Base-by-base conservation (phyloP, 2,797 vertebrate genomes). In the Leucoraja ocellata region DNA sequence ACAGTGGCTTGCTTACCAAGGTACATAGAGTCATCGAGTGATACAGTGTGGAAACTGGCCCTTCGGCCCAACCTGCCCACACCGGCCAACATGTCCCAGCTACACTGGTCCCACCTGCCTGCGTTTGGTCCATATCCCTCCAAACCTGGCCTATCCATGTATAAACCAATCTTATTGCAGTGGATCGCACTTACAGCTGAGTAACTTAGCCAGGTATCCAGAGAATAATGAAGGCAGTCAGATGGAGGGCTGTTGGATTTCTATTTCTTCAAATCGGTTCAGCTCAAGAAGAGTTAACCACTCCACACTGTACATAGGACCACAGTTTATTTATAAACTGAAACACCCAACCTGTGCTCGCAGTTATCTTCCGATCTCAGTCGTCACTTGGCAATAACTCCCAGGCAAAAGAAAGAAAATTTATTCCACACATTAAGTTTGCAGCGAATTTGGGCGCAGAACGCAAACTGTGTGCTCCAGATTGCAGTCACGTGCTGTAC, bases 361-460 rank as follows among this genome's bases (percentile, higher is more conserved):
- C 84, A 88, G 84, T 36, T 36, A 88, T 88, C 84, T 36, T 88
- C 68, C 61, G 23, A 88, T 68, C n/a, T 68, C 84, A 88, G 18
- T 88, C 63, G 58, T 36, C 84, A 88, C 84, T 88, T 88, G 61
- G 61, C 84, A 88, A 88, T 88, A 88, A 78, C 32, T 78, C 36
- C 77, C n/a, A 78, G 77, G n/a, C 77, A 88, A 88, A 88, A 65
- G 84, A 65, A 68, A n/a, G 84, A 88, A 88, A 32, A 68, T 88
- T 88, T 88, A 88, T 88, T 88, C 65, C 84, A 68, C 84, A 88
- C 84, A 63, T 88, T 88, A 68, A 68, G 32, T 68, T 68, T 16
- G 4, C 14, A 32, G 61, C 36, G 84, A 88, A 88, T 88, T 68
- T 88, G 84, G 81, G 61, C 18, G n/a, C 84, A 88, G 32, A 88